Base-by-base conservation (phyloP, 2,888 invertebrate species). In the Hyposoter didymator region DNA sequence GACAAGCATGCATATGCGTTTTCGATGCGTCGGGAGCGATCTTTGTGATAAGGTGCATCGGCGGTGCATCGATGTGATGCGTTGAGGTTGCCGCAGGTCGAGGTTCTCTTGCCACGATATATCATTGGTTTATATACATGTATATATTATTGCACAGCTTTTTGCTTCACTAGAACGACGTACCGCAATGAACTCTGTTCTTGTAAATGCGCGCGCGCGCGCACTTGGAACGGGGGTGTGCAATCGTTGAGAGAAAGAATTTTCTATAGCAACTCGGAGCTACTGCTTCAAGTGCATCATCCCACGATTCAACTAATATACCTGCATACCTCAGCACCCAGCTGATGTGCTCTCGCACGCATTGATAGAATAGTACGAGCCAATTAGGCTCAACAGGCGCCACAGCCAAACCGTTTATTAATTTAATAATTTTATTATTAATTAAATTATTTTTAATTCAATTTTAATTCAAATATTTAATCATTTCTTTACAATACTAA, bases 281-380 rank as follows among this genome's bases (percentile, higher is more conserved):
- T 89, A 89, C 90, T 49, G 90, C 92, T 90, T 92, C 92, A 91
- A 92, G 92, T 92, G 92, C 92, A 92, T 90, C 91, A 90, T 91
- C 91, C 90, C 88, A 89, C 89, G 64, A 66, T 32, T 52, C 69
- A 70, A 32, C 62, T 49, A 47, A 70, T 69, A 59, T 28, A 35
- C 76, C 64, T 55, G 75, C 55, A 67, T 52, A 78, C 66, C 78
- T 39, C 55, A n/a, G 28, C 67, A 19, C 28, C 62, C 76, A 72
- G 75, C 82, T 82, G 82, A 84, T 84, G 79, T 66, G 43, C 64
- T 66, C 73, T 67, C 76, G 45, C 67, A 67, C 67, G 49, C 47
- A 55, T 78, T 32, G 32, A 70, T 19, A 45, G 47, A 73, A 64
- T 78, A 78, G 45, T 62, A 35, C 69, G 35, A 81, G 62, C 72